These are phyloP conservation scores for Bombus waltoni DNA, from an alignment of 1,140 invertebrate genomes.

Conservation along the genomic window DNA sequence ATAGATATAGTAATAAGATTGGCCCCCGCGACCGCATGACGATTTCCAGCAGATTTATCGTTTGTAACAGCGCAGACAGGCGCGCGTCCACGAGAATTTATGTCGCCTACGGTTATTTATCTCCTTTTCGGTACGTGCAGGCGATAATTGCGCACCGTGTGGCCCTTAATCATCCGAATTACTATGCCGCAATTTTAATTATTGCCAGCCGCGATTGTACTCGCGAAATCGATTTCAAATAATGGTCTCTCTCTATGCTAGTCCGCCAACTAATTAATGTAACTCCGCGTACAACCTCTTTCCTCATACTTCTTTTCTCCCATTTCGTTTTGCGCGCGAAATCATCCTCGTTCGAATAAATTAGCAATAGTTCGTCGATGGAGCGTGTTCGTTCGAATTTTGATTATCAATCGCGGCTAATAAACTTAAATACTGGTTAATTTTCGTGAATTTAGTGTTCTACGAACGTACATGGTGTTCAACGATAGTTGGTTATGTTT, in stretches of 20 bases:
- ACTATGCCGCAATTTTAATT: constrained; percentile 46
- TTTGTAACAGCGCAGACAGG: neutral
- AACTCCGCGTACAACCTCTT: neutral
- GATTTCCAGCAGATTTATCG: constrained; percentile 27
- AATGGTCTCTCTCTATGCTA: constrained; percentile 16
- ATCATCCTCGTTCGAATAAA: neutral
- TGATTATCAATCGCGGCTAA: neutral
- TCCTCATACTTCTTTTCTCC: neutral
- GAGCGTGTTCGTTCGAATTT: neutral
- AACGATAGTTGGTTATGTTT: too few species aligned
- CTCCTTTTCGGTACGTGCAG: constrained; percentile 25
- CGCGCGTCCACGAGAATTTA: constrained; percentile 25
- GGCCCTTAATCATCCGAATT: constrained; percentile 47
- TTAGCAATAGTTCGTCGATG: neutral
- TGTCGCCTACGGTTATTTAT: constrained; percentile 37
- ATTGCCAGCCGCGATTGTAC: constrained; percentile 31
- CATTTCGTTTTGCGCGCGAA: neutral
- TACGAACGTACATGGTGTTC: too few species aligned
- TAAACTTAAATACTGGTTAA: neutral
- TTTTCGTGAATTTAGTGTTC: neutral
- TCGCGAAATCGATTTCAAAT: constrained; percentile 30
- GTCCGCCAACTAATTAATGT: constrained; percentile 22
- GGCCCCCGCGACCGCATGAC: neutral
- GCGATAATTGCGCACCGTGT: constrained; percentile 30
- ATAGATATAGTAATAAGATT: neutral